Evolutionary conservation across 2,797 vertebrate genomes (phyloP).

Genomic region (Ataeniobius toweri): DNA sequence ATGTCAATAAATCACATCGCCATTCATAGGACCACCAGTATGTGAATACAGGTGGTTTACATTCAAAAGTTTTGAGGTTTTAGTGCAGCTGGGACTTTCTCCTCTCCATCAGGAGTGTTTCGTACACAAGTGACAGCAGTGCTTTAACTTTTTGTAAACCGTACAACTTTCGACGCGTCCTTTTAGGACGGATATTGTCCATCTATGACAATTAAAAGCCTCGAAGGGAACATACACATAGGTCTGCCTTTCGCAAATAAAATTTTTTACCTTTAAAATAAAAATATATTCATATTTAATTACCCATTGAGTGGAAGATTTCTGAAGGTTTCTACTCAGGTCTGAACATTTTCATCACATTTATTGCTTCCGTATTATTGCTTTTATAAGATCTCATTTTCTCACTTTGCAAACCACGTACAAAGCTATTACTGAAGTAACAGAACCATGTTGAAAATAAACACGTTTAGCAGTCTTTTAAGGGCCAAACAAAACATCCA

Average conservation of each 20-base stretch:
- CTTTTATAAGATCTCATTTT: no score
- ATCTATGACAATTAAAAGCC: neutral
- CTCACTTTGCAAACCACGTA: no score
- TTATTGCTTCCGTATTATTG: no score
- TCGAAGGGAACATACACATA: neutral
- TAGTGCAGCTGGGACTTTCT: slow-evolving; percentile 28
- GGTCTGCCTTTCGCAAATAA: neutral
- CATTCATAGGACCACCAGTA: neutral
- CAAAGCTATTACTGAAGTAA: neutral
- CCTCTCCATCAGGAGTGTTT: neutral
- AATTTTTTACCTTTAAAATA: neutral
- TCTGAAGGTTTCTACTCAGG: no score
- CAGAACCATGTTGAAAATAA: neutral
- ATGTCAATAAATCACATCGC: neutral
- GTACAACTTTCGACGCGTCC: neutral
- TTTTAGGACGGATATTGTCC: neutral
- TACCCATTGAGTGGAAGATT: no score
- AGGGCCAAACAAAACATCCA: neutral
- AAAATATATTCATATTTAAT: no score
- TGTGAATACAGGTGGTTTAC: slow-evolving; percentile 33
- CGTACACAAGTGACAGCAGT: neutral
- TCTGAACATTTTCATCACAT: no score
- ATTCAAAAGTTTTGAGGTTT: slow-evolving; percentile 46
- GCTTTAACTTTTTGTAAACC: neutral
- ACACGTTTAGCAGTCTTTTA: neutral